Evolutionary conservation across 2,888 invertebrate species (phyloP).

Genomic region (Metellina segmentata): DNA sequence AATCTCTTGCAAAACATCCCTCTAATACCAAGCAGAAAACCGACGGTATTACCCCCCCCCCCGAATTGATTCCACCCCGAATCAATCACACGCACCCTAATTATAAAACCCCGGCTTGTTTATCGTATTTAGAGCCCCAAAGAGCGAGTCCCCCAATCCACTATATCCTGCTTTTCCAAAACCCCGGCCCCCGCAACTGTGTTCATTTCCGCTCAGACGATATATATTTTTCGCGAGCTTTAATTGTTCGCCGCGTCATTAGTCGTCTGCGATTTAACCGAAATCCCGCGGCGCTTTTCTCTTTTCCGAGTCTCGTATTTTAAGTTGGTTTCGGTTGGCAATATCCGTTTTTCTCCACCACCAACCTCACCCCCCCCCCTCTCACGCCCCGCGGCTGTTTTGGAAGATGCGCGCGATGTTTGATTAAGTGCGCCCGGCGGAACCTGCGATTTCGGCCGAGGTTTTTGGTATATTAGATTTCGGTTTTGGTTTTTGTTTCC

Average conservation of each 20-base stretch:
- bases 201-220: slow-evolving; percentile 20
- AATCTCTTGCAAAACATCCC: too few relatives aligned
- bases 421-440: neutral
- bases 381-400: neutral
- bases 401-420: too few relatives aligned
- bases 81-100: slow-evolving; percentile 11
- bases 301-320: neutral
- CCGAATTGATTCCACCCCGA: neutral
- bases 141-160: too few relatives aligned
- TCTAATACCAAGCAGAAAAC: too few relatives aligned
- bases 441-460: too few relatives aligned
- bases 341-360: slow-evolving; percentile 6
- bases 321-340: slow-evolving; percentile 13
- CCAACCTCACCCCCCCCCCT: neutral
- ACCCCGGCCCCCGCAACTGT: neutral
- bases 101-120: slow-evolving; percentile 23
- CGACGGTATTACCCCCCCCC: too few relatives aligned
- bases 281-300: neutral
- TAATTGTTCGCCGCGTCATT: slow-evolving; percentile 10
- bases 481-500: slow-evolving; percentile 2
- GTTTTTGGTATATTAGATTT: neutral
- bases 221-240: slow-evolving; percentile 8
- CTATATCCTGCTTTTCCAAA: neutral
- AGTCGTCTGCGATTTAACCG: neutral
- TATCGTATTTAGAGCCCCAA: slow-evolving; percentile 3